These are phyloP conservation scores for Crocidura indochinensis DNA, from an alignment of 2,797 vertebrate species.

Conservation along the genomic window DNA sequence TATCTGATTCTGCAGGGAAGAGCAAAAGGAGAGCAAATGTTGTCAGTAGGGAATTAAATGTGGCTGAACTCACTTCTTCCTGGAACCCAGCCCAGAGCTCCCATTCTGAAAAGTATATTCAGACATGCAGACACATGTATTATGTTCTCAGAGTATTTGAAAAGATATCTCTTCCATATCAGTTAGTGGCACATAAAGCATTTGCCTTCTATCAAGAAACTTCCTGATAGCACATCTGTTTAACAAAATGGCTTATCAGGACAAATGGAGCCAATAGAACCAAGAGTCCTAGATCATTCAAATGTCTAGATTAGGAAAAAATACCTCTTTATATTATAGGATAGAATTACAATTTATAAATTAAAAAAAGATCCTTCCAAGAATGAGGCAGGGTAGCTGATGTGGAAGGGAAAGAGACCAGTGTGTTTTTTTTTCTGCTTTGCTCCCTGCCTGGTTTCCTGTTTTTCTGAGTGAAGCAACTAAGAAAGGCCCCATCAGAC, in stretches of 20 bases:
- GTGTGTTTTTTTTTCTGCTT: too few relatives aligned
- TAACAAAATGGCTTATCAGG: not conserved
- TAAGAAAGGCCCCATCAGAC: too few relatives aligned
- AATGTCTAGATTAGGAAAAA: not conserved
- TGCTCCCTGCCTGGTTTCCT: too few relatives aligned
- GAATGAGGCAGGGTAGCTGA: not conserved
- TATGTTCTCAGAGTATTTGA: not conserved
- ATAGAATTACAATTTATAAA: constrained; percentile 50
- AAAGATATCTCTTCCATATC: not conserved
- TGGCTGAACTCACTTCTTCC: not conserved
- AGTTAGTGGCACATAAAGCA: not conserved
- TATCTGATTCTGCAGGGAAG: not conserved
- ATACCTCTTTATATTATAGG: not conserved
- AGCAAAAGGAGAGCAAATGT: not conserved
- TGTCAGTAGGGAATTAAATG: not conserved
- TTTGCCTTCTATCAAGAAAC: not conserved
- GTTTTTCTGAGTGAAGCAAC: too few relatives aligned
- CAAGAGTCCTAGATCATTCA: constrained; percentile 6
- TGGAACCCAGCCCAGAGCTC: not conserved
- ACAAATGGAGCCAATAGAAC: constrained; percentile 26
- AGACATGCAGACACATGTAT: not conserved
- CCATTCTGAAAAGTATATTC: not conserved
- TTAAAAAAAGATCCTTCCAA: not conserved
- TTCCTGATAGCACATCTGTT: not conserved
- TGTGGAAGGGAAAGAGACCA: not conserved